A percentile compares a stretch with the other conserved stretches of the same genome.
phyloP scores from a whole-genome alignment of 2,113 vertebrate species.

The Rhabdomys dilectus region DNA sequence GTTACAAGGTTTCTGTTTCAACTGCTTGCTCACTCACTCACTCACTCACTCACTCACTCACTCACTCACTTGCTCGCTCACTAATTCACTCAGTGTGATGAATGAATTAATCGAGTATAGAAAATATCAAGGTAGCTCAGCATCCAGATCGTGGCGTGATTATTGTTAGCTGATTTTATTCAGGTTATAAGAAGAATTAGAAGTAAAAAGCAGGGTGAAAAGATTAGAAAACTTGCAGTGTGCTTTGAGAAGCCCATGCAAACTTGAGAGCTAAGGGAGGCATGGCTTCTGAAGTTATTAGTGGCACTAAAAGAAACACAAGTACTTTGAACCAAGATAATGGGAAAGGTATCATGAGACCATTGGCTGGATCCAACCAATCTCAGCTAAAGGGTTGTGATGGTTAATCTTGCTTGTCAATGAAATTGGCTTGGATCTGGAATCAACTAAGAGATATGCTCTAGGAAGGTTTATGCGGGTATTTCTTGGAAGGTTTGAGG shows the following conservation, averaged over 20 bases:
- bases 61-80: neutral
- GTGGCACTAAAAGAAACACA: neutral
- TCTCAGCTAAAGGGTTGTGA: neutral
- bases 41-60: neutral
- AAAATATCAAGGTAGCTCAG: neutral
- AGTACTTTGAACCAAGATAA: neutral
- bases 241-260: neutral
- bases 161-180: neutral
- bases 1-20: neutral
- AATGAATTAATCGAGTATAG: neutral
- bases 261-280: neutral
- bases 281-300: neutral
- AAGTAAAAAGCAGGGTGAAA: neutral
- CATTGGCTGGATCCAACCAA: neutral
- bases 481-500: neutral
- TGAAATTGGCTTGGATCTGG: neutral
- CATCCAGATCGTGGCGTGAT: neutral
- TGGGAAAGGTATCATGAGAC: neutral
- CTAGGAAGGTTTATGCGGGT: neutral
- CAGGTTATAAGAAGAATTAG: neutral
- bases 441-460: neutral
- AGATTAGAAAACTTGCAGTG: neutral
- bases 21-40: neutral
- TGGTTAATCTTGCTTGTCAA: neutral
- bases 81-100: neutral